Conservation (phyloP, 2,888 invertebrate species). For the Pimpla rufipes region DNA sequence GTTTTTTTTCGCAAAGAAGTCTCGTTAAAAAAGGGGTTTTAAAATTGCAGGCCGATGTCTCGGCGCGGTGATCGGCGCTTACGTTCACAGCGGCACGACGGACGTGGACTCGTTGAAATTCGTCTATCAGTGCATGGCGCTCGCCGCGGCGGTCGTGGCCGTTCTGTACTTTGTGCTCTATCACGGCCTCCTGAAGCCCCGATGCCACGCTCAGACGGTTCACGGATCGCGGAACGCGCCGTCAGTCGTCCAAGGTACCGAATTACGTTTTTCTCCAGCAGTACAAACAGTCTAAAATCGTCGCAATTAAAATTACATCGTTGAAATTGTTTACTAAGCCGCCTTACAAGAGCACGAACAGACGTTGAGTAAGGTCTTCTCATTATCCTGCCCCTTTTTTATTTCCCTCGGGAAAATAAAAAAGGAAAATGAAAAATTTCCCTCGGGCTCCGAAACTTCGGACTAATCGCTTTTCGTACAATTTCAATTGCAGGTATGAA, state of each 20-base stretch:
- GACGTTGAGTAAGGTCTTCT: slow-evolving; percentile 74
- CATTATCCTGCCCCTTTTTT: not conserved
- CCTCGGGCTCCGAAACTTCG: not conserved
- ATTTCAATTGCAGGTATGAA: slow-evolving; percentile 87
- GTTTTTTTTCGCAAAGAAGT: not conserved
- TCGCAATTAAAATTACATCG: slow-evolving; percentile 20
- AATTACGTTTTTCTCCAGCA: not conserved
- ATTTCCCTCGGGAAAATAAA: no score
- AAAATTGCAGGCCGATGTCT: slow-evolving; percentile 88
- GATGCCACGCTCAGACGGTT: slow-evolving; percentile 89
- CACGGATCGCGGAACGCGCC: slow-evolving; percentile 88
- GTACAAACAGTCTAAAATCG: not conserved
- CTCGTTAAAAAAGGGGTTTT: not conserved
- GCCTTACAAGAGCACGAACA: slow-evolving; percentile 78
- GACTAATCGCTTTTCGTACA: slow-evolving; percentile 35
- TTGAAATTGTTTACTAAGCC: slow-evolving; percentile 71
- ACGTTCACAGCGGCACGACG: slow-evolving; percentile 84
- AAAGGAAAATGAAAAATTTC: no score
- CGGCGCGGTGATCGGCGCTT: slow-evolving; percentile 89
- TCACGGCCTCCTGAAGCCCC: slow-evolving; percentile 91
- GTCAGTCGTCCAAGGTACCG: slow-evolving; percentile 88
- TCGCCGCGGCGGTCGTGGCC: slow-evolving; percentile 89
- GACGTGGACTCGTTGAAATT: slow-evolving; percentile 85
- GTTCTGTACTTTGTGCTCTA: slow-evolving; percentile 90
- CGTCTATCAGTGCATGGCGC: slow-evolving; percentile 89